These are phyloP conservation scores for Danio aesculapii DNA, from an alignment of 2,797 vertebrate species.

Conservation along the genomic window DNA sequence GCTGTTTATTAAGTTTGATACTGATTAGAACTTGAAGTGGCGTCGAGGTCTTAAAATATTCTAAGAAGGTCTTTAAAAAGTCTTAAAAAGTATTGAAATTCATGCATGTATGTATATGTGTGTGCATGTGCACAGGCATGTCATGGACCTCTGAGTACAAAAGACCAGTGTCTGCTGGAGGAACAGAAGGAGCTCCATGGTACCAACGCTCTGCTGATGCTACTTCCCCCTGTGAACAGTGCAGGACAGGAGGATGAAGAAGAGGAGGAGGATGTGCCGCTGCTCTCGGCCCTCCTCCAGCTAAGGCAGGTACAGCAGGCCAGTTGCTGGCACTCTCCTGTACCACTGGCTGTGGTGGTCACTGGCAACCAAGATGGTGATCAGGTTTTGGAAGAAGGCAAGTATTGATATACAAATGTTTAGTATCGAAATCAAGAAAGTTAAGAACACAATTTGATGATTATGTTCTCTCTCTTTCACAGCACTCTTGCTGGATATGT, in stretches of 20 bases:
- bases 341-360: slow-evolving; percentile 87
- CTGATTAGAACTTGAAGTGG: too few species aligned
- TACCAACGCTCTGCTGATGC: slow-evolving; percentile 84
- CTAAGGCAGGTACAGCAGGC: slow-evolving; percentile 91
- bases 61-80: too few species aligned
- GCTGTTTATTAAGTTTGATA: too few species aligned
- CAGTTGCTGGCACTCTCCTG: slow-evolving; percentile 83
- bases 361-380: slow-evolving; percentile 70
- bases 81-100: too few species aligned
- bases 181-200: slow-evolving; percentile 86
- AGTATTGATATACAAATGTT: neutral
- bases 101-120: too few species aligned
- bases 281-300: slow-evolving; percentile 90
- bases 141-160: slow-evolving; percentile 79
- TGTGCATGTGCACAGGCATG: slow-evolving; percentile 75
- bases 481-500: slow-evolving; percentile 88
- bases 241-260: slow-evolving; percentile 66
- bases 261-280: slow-evolving; percentile 79
- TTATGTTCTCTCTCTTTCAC: slow-evolving; percentile 26
- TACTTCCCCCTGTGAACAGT: slow-evolving; percentile 79
- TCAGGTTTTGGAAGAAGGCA: slow-evolving; percentile 85
- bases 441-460: neutral
- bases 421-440: neutral
- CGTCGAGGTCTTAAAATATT: too few species aligned
- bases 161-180: slow-evolving; percentile 78